Evolutionary conservation across 2,797 vertebrate genomes (phyloP).

Genomic region (Tapera naevia): DNA sequence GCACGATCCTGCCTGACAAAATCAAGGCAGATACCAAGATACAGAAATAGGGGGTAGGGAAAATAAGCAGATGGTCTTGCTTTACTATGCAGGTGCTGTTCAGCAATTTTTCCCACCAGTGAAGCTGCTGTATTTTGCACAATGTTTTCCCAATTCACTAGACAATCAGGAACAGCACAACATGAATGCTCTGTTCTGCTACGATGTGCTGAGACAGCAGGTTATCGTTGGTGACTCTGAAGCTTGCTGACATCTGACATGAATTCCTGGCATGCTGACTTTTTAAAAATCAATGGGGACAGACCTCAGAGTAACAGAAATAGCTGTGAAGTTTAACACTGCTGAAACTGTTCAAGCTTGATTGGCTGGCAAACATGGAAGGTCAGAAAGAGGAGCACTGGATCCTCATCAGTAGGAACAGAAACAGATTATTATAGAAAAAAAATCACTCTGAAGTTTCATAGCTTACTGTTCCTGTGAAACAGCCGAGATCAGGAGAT

Average conservation of each 20-base stretch:
- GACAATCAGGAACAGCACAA: slow-evolving; percentile 71
- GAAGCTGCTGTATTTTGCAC: slow-evolving; percentile 66
- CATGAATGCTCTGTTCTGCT: slow-evolving; percentile 50
- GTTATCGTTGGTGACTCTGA: slow-evolving; percentile 67
- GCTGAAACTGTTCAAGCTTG: slow-evolving; percentile 62
- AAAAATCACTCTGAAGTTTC: slow-evolving; percentile 65
- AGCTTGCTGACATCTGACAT: slow-evolving; percentile 76
- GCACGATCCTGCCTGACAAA: neutral
- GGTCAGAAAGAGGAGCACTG: slow-evolving; percentile 65
- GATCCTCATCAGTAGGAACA: slow-evolving; percentile 71
- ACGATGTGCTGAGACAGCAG: slow-evolving; percentile 76
- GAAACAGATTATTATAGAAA: slow-evolving; percentile 66
- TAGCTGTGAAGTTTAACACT: slow-evolving; percentile 72
- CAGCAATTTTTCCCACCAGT: slow-evolving; percentile 68
- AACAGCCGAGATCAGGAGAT: slow-evolving; percentile 57
- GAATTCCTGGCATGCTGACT: slow-evolving; percentile 74
- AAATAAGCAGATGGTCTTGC: slow-evolving; percentile 71
- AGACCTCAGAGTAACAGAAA: slow-evolving; percentile 72
- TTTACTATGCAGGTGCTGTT: slow-evolving; percentile 70
- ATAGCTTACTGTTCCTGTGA: slow-evolving; percentile 66
- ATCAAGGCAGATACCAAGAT: neutral
- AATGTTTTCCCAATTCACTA: slow-evolving; percentile 74
- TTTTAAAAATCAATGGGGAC: slow-evolving; percentile 72
- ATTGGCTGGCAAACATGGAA: slow-evolving; percentile 68
- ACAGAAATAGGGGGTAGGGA: neutral